Percentiles rank a stretch among this genome's conserved stretches.
These are phyloP conservation scores for Baryphthengus martii DNA, from an alignment of 2,113 vertebrate genomes.

Conservation along the genomic window DNA sequence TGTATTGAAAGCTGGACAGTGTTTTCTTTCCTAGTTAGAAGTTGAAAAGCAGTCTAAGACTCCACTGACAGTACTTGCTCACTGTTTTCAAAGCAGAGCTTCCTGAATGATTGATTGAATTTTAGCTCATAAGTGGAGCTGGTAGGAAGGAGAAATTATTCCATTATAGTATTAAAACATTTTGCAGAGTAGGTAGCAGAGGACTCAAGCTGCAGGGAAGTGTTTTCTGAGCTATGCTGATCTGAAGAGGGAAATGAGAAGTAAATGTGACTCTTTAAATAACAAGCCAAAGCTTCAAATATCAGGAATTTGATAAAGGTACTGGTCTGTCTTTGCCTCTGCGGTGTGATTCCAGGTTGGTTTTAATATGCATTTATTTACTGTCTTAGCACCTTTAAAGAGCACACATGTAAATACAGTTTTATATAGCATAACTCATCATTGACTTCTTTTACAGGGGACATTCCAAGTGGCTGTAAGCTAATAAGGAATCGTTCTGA, in stretches of 20 bases:
- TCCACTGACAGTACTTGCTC: not conserved
- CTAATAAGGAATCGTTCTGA: conserved; percentile 94
- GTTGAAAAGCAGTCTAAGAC: not conserved
- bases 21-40: not conserved
- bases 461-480: conserved; percentile 92
- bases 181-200: not conserved
- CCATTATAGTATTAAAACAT: not conserved
- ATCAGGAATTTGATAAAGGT: not conserved
- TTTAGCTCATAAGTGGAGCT: not conserved
- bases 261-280: not conserved
- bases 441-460: conserved; percentile 79
- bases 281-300: not conserved
- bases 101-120: not conserved
- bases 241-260: not conserved
- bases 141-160: not conserved
- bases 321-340: not conserved
- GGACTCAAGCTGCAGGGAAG: not conserved
- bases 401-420: not conserved
- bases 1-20: not conserved
- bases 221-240: not conserved
- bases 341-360: not conserved
- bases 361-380: not conserved
- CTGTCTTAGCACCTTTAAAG: not conserved
- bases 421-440: not conserved
- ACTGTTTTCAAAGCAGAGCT: not conserved